phyloP scores from a whole-genome alignment of 2,113 vertebrate genomes.

The Tupaia chinensis region DNA sequence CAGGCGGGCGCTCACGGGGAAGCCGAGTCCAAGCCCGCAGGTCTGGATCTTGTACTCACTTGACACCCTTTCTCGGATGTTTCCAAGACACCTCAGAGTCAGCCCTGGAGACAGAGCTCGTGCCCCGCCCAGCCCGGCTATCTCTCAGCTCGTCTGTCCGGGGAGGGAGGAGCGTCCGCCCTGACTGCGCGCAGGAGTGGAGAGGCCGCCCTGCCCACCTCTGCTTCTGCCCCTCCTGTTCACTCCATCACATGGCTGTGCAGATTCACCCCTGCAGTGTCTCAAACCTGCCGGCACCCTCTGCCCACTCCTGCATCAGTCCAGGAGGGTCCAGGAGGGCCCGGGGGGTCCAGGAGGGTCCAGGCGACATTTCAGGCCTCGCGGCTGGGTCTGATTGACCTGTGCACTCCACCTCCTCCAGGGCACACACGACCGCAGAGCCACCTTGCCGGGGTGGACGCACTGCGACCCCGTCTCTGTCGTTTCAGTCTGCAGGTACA shows the following conservation, averaged over 20 bases:
- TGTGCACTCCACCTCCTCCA: neutral
- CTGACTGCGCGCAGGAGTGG: neutral
- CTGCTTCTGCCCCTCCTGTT: neutral
- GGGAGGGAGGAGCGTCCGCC: neutral
- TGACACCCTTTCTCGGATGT: constrained; percentile 72
- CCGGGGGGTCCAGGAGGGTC: no score
- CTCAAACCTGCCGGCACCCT: neutral
- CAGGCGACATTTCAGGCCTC: no score
- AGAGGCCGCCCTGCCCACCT: neutral
- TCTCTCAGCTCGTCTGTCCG: constrained; percentile 65
- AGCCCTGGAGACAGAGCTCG: constrained; percentile 51
- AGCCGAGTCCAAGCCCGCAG: constrained; percentile 49
- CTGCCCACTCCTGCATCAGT: neutral
- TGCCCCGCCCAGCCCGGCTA: constrained; percentile 52
- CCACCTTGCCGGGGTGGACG: neutral
- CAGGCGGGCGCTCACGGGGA: neutral
- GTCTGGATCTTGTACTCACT: constrained; percentile 76
- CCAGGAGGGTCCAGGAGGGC: neutral
- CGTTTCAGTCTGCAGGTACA: constrained; percentile 23
- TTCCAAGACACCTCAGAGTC: constrained; percentile 74
- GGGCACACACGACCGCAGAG: neutral
- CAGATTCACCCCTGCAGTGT: neutral
- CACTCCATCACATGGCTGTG: neutral
- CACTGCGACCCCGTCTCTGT: neutral
- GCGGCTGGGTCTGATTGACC: neutral